Percentiles rank a stretch among this genome's conserved stretches.
Conservation (phyloP, 1,140 invertebrate genomes). For the Pseudomyrmex dendroicus region DNA sequence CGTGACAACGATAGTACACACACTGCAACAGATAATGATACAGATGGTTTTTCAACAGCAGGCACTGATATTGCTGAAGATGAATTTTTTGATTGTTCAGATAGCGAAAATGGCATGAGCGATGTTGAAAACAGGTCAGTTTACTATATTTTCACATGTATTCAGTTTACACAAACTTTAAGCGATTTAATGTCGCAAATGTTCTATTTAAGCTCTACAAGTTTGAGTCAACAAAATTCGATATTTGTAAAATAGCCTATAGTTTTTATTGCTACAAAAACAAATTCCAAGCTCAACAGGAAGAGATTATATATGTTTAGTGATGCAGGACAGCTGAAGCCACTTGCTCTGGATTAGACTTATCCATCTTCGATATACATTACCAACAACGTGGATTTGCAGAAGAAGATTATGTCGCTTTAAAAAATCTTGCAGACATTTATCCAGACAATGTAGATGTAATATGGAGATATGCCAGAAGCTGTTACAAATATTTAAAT, state of each 20-base stretch:
- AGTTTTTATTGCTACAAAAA: constrained; percentile 27
- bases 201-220: neutral
- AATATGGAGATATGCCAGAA: constrained; percentile 90
- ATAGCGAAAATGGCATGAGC: constrained; percentile 76
- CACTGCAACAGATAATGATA: constrained; percentile 77
- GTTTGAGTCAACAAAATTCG: neutral
- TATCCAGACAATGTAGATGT: constrained; percentile 85
- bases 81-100: constrained; percentile 84
- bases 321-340: constrained; percentile 83
- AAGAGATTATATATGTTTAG: constrained; percentile 80
- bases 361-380: constrained; percentile 54
- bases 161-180: neutral
- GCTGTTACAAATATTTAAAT: constrained; percentile 86
- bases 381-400: constrained; percentile 57
- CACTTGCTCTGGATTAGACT: constrained; percentile 70
- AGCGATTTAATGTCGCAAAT: constrained; percentile 32
- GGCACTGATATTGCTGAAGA: constrained; percentile 82
- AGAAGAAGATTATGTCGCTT: constrained; percentile 76
- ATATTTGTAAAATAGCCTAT: neutral
- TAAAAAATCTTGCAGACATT: constrained; percentile 79
- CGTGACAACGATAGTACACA: constrained; percentile 73
- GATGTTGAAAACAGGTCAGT: constrained; percentile 80
- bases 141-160: constrained; percentile 28
- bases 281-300: constrained; percentile 76
- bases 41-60: constrained; percentile 79